A percentile compares a stretch with the other conserved stretches of the same genome.
Evolutionary conservation across 2,113 vertebrate species (phyloP).

Genomic region (Platanista minor): DNA sequence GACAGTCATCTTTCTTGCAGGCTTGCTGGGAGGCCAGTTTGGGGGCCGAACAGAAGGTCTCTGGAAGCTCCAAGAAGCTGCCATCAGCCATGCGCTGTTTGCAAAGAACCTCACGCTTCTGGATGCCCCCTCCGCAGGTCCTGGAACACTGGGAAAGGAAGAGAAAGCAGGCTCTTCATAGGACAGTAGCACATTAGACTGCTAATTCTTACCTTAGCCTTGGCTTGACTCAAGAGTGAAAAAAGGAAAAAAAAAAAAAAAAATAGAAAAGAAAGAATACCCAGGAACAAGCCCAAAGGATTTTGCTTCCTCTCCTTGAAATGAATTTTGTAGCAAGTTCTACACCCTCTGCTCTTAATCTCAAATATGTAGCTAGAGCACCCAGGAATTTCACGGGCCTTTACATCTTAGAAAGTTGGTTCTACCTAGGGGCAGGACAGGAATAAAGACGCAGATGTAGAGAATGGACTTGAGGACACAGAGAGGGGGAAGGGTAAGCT

Average conservation of each 20-base stretch:
- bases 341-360: not conserved
- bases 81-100: slow-evolving; percentile 93
- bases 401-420: slow-evolving; percentile 50
- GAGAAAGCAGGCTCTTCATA: not conserved
- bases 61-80: slow-evolving; percentile 89
- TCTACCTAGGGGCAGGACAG: too few relatives aligned
- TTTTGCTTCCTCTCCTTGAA: slow-evolving; percentile 4
- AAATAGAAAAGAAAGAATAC: not conserved
- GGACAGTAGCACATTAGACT: not conserved
- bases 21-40: slow-evolving; percentile 80
- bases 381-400: slow-evolving; percentile 22
- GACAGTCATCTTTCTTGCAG: slow-evolving; percentile 87
- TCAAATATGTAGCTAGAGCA: slow-evolving; percentile 9
- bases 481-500: too few relatives aligned
- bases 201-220: not conserved
- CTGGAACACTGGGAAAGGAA: slow-evolving; percentile 87
- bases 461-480: too few relatives aligned
- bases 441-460: too few relatives aligned
- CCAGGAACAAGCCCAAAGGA: not conserved
- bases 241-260: not conserved
- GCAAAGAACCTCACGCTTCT: slow-evolving; percentile 85
- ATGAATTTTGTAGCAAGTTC: slow-evolving; percentile 11
- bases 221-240: not conserved
- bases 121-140: slow-evolving; percentile 89
- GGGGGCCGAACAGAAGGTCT: slow-evolving; percentile 87